Evolutionary conservation across 2,888 invertebrate species (phyloP), one percentile per base, ranked within the genome.

Genomic region (Tetragonisca angustula): DNA sequence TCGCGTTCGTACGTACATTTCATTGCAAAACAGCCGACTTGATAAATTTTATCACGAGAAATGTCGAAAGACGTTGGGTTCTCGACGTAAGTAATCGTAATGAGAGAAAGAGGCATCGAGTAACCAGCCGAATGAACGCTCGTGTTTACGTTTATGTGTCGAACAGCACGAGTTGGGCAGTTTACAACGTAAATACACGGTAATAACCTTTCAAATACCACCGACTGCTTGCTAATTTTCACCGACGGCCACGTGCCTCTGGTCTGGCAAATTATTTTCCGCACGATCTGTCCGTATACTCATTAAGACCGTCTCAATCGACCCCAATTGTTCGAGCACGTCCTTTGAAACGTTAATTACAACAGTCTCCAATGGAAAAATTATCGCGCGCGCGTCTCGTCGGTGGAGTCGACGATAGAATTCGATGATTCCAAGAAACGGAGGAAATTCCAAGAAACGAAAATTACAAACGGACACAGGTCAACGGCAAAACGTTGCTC

Each of bases 241-340:
- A 21, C 56, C 27, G 52, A 52, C 24, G 21, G 13, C 67, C 71
- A 76, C 76, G 59, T 65, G 76, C 17, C 64, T 21, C 54, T 9
- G 9, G 1, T 43, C 36, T 24, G 56, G n/a, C 50, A 49, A 71
- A 83, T 65, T 32, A 52, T 77, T 67, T 67, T 52, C 64, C 52
- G 36, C 61, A 50, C 24, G 19, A 19, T 32, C 54, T 27, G n/a
- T 27, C 49, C 76, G 76, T 75, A 64, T 50, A 21, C 75, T 65
- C 76, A 81, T 84, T 80, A 76, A 78, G 81, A 77, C n/a, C 64
- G 72, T 56, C 43, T 70, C 82, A 76, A 82, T 86, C 82, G 84
- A 79, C 88, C 79, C 62, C 79, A 86, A 88, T 88, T 88, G 88
- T 76, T 78, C 24, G 15, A 19, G 19, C 67, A 19, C 59, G 56